Conservation (phyloP, 2,888 invertebrate genomes). For the Baronia brevicornis region DNA sequence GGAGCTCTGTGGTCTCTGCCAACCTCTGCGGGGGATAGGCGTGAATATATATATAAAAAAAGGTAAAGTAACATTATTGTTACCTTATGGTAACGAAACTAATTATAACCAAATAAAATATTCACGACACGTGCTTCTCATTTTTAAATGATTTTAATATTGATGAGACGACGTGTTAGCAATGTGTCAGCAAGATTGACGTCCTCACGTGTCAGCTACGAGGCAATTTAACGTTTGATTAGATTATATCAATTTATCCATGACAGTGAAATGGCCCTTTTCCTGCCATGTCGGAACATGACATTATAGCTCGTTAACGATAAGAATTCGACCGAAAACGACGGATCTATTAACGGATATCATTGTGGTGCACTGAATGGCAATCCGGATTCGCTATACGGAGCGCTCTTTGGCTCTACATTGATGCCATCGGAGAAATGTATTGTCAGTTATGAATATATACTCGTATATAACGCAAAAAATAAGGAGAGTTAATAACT, state of each 20-base stretch:
- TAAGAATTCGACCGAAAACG: slow-evolving; percentile 46
- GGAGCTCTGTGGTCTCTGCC: too few species aligned
- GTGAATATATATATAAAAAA: too few species aligned
- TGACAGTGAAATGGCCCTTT: slow-evolving; percentile 57
- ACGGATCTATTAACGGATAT: slow-evolving; percentile 28
- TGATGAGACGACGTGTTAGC: slow-evolving; percentile 7
- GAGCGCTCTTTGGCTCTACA: slow-evolving; percentile 18
- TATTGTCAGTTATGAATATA: too few species aligned
- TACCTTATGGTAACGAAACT: too few species aligned
- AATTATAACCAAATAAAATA: too few species aligned
- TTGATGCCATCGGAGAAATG: too few species aligned
- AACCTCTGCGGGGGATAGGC: too few species aligned
- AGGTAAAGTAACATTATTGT: too few species aligned
- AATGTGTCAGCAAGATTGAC: slow-evolving; percentile 11
- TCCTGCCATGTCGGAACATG: slow-evolving; percentile 55
- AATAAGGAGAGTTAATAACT: too few species aligned
- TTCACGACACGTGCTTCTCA: too few species aligned
- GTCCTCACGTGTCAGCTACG: slow-evolving; percentile 18
- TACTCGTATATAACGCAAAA: too few species aligned
- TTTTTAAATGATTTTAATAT: too few species aligned
- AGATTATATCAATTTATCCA: slow-evolving; percentile 66
- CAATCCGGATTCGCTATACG: slow-evolving; percentile 24
- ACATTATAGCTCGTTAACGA: slow-evolving; percentile 51
- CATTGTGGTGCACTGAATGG: slow-evolving; percentile 25
- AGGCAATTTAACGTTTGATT: slow-evolving; percentile 62